Evolutionary conservation across 2,113 vertebrate genomes (phyloP), one percentile per base, ranked within the genome.

Genomic region (Struthio camelus): DNA sequence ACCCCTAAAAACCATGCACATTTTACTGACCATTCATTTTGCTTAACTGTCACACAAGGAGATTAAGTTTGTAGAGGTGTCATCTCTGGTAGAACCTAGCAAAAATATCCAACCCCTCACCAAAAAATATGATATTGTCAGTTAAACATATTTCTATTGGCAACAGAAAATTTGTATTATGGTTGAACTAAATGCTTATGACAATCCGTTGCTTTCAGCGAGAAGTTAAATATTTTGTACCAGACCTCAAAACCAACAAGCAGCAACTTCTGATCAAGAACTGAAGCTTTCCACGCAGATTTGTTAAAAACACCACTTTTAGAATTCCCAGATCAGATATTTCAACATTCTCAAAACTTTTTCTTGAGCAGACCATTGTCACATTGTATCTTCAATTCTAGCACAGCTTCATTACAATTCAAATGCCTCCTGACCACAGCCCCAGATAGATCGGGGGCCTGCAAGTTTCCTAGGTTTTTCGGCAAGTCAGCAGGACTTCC

Each of bases 71-170:
- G 61, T 62, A 85, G 51, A 23, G 59, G 54, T 1, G 4, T 9
- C 0, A 0, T 40, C 12, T 75, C 36, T 70, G 34, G 16, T 25
- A 91, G 36, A 89, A 78, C 0, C 0, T 5, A 89, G 10, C 11
- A 81, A 86, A 91, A 80, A 69, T 36, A 78, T 50, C 17, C 59
- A 89, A 48, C 2, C 0, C 6, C 9, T 28, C 28, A 32, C 4
- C 19, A 84, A 85, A 93, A 85, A 76, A 36, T 15, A 71, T 15
- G 5, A 30, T 50, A 14, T 3, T 53, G 17, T 59, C 71, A 88
- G 23, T 54, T 85, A 61, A 85, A 78, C 11, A 34, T 36, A 34
- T 7, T 79, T 70, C 61, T 75, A 20, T 4, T 62, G 9, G 42
- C 46, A 82, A 76, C 14, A 87, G 50, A 62, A 90, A 48, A 64